These are phyloP conservation scores for Oryzias woworae DNA, from an alignment of 2,113 vertebrate species.

Conservation along the genomic window DNA sequence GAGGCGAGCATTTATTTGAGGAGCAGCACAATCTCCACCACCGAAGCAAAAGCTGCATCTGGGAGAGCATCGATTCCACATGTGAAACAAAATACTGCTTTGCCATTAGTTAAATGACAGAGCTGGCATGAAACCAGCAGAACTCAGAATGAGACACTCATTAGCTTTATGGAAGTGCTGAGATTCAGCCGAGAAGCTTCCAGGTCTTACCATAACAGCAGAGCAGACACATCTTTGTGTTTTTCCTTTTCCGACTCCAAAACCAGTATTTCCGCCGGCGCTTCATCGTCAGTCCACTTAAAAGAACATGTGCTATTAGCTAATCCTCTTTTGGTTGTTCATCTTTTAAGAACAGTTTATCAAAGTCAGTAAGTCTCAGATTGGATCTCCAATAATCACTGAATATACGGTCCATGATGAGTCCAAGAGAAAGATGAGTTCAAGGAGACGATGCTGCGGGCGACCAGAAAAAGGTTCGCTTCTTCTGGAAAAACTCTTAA, in stretches of 20 bases:
- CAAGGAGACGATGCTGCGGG: constrained; percentile 15
- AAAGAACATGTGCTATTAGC: constrained; percentile 1
- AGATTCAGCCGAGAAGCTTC: background rate
- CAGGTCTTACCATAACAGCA: constrained; percentile 68
- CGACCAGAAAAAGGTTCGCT: constrained; percentile 4
- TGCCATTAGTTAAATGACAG: constrained; percentile 12
- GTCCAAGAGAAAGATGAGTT: background rate
- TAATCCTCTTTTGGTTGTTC: constrained; percentile 11
- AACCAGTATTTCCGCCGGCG: constrained; percentile 79
- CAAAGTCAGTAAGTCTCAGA: constrained; percentile 32
- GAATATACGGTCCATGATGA: constrained; percentile 55
- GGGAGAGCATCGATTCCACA: constrained; percentile 14
- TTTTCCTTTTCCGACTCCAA: constrained; percentile 76
- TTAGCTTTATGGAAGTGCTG: background rate
- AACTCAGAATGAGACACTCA: background rate
- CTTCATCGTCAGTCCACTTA: constrained; percentile 61
- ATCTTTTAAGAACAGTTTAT: constrained; percentile 54
- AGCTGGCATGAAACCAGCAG: constrained; percentile 2
- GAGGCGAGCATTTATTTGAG: background rate
- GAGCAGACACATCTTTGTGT: constrained; percentile 59
- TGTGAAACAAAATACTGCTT: constrained; percentile 11
- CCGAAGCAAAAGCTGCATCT: background rate
- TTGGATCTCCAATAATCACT: constrained; percentile 33
- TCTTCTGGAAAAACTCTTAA: constrained; percentile 30
- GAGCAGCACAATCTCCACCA: background rate